Evolutionary conservation across 2,888 invertebrate genomes (phyloP).

Genomic region (Acronicta aceris): DNA sequence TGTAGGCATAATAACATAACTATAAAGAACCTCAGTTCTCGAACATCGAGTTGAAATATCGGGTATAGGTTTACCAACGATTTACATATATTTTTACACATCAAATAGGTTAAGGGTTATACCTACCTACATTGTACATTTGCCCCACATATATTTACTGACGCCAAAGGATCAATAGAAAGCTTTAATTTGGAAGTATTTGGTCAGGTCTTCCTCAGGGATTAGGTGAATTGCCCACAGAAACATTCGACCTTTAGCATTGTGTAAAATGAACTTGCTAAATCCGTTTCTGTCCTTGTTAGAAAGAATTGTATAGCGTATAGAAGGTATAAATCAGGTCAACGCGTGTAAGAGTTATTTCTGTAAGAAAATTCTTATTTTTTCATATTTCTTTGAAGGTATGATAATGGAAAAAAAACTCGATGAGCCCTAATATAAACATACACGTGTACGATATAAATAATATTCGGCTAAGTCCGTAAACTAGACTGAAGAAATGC

Average conservation of each 20-base stretch:
- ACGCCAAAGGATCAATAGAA: constrained; percentile 16
- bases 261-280: constrained; percentile 26
- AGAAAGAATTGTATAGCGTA: constrained; percentile 4
- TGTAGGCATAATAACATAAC: too few species aligned
- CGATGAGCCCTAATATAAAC: neutral
- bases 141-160: constrained; percentile 19
- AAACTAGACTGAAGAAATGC: neutral
- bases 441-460: neutral
- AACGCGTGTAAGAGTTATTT: neutral
- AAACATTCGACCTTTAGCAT: constrained; percentile 17
- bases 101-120: neutral
- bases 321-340: neutral
- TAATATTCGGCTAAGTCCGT: neutral
- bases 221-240: constrained; percentile 29
- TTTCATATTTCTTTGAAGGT: neutral
- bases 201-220: constrained; percentile 40
- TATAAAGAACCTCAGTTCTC: too few species aligned
- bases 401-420: neutral
- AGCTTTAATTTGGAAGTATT: constrained; percentile 50
- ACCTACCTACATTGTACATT: constrained; percentile 8
- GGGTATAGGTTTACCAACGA: too few species aligned
- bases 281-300: constrained; percentile 14
- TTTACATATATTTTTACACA: neutral
- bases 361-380: neutral
- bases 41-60: too few species aligned